Evolutionary conservation across 2,797 vertebrate genomes (phyloP).

Genomic region (Bryconaethiops microstoma): DNA sequence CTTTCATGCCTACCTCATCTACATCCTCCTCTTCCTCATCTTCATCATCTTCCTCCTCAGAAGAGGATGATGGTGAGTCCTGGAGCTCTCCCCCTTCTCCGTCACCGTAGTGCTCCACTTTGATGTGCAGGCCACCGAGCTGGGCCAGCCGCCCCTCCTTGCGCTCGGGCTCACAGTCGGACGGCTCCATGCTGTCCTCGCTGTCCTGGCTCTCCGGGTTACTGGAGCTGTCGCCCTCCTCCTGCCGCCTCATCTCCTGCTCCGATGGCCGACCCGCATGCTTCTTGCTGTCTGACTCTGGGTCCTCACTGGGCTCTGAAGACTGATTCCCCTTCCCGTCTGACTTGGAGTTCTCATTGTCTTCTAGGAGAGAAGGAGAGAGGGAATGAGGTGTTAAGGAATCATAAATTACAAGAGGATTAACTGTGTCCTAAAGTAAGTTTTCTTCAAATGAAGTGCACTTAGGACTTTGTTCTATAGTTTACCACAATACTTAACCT

Average conservation of each 20-base stretch:
- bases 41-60: constrained; percentile 68
- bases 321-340: constrained; percentile 91
- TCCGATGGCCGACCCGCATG: constrained; percentile 85
- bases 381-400: background rate
- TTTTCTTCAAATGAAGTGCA: background rate
- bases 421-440: background rate
- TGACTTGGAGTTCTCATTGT: constrained; percentile 93
- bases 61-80: constrained; percentile 83
- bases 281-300: constrained; percentile 87
- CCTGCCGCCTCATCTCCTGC: constrained; percentile 91
- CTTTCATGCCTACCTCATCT: constrained; percentile 74
- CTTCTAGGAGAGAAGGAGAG: constrained; percentile 74
- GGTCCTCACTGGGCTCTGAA: constrained; percentile 91
- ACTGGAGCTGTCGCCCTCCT: constrained; percentile 94
- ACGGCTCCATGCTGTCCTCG: constrained; percentile 94
- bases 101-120: constrained; percentile 94
- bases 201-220: constrained; percentile 97
- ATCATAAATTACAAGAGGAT: background rate
- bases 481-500: background rate
- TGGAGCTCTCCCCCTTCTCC: constrained; percentile 87
- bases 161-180: constrained; percentile 87
- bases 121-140: constrained; percentile 93
- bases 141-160: constrained; percentile 84
- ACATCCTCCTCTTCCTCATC: constrained; percentile 69
- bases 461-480: background rate